Percentiles rank a stretch among this genome's conserved stretches.
These are phyloP conservation scores for Arrhamphus sclerolepis DNA, from an alignment of 2,797 vertebrate species.

Conservation along the genomic window DNA sequence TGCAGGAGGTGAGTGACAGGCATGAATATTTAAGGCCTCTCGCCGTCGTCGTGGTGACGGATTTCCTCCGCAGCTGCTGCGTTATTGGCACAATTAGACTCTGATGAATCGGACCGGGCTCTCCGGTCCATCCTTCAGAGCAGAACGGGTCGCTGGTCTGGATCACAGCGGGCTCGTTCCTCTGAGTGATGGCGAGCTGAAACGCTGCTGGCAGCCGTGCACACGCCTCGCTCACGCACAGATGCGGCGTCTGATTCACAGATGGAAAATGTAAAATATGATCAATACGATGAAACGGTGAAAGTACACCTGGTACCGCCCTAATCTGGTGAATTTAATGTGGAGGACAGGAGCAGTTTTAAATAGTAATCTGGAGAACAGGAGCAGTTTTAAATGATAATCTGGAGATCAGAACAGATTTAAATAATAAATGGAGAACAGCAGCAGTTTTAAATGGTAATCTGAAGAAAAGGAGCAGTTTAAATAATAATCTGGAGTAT, in stretches of 20 bases:
- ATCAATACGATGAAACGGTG: no score
- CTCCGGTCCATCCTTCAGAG: slow-evolving; percentile 45
- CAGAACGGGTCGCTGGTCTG: slow-evolving; percentile 43
- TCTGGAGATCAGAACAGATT: no score
- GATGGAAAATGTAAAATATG: neutral
- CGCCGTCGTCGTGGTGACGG: slow-evolving; percentile 69
- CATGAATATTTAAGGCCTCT: slow-evolving; percentile 80
- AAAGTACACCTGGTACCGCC: slow-evolving; percentile 15
- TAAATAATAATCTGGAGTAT: no score
- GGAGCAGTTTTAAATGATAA: no score
- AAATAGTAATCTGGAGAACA: no score
- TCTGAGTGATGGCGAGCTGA: slow-evolving; percentile 50
- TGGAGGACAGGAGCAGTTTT: no score
- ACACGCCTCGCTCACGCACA: neutral
- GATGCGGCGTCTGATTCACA: neutral
- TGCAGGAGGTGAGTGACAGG: slow-evolving; percentile 71
- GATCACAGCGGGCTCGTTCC: slow-evolving; percentile 37
- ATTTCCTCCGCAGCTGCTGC: slow-evolving; percentile 66
- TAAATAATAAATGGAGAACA: no score
- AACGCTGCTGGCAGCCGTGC: slow-evolving; percentile 49
- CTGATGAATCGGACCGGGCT: slow-evolving; percentile 67
- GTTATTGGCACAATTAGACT: slow-evolving; percentile 76
- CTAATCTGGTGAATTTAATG: no score
- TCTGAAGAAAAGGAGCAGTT: no score
- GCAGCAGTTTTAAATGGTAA: no score